phyloP scores from a whole-genome alignment of 2,888 invertebrate genomes.

The Polyommatus iphigenia region DNA sequence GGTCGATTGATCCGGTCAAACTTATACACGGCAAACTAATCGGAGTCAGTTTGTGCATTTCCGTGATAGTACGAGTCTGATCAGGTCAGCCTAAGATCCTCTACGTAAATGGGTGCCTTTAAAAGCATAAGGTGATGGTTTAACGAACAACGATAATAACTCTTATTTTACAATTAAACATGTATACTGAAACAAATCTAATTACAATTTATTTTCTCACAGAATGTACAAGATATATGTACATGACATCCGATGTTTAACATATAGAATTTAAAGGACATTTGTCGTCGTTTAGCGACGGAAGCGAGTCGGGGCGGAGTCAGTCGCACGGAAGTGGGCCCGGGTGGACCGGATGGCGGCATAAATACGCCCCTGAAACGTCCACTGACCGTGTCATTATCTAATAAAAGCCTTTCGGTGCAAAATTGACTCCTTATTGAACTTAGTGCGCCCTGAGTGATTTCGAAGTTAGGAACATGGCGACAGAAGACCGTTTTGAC shows the following conservation, averaged over 20 bases:
- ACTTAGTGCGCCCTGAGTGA: neutral
- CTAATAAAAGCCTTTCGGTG: conserved; percentile 32
- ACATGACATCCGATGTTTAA: conserved; percentile 34
- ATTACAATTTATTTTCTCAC: conserved; percentile 6
- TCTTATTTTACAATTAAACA: neutral
- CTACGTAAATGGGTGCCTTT: no score
- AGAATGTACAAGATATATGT: conserved; percentile 21
- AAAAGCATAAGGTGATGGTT: no score
- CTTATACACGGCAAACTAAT: no score
- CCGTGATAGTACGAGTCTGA: no score
- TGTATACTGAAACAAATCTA: neutral
- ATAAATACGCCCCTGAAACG: conserved; percentile 33
- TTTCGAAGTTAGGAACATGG: neutral
- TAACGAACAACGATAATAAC: no score
- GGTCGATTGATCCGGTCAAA: no score
- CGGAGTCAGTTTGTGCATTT: no score
- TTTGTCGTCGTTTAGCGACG: conserved; percentile 37
- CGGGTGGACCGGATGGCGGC: conserved; percentile 31
- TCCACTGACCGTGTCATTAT: conserved; percentile 36
- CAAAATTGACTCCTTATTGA: conserved; percentile 19
- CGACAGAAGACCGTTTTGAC: neutral
- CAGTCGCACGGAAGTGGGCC: conserved; percentile 37
- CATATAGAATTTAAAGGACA: conserved; percentile 35
- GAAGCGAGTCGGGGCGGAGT: conserved; percentile 36
- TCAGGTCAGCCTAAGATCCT: no score